Base-by-base conservation (phyloP, 2,888 invertebrate species). In the Bellardia bayeri region DNA sequence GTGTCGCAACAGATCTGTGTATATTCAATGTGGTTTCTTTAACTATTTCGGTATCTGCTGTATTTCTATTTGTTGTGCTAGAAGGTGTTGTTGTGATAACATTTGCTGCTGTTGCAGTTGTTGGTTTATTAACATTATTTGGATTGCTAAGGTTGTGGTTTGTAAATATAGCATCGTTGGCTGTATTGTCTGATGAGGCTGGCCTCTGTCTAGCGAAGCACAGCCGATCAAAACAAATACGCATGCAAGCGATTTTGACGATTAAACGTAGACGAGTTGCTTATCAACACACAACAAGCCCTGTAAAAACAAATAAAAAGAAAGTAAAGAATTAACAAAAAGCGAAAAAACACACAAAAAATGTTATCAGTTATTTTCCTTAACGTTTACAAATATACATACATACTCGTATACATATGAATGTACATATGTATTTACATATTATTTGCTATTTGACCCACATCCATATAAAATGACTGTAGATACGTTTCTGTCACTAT, bases 121-220 rank as follows among this genome's bases (percentile, higher is more conserved):
- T 89, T 90, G 91, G 91, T 91, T 90, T 91, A 92, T 91, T 87
- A 89, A 88, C 89, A 89, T 88, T 88, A 87, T 76, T 88, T 82
- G 74, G 68, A 69, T 75, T 88, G 63, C 56, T 79, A 69, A 86
- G 75, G 49, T 78, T 83, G 80, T 79, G 63, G 56, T 87, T 80
- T 72, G 78, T 87, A 85, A 68, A 84, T 82, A 78, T 79, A 78
- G 79, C 84, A 89, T 90, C 89, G 75, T 89, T 86, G 82, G 82
- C 85, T 40, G 82, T 86, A 69, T 74, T 90, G 87, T 90, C 90
- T 91, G 90, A 90, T 89, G 90, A 91, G 95, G 95, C 95, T 94
- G 96, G 96, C 95, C 96, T 96, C 96, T 96, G 96, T 95, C 97
- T 97, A 96, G 97, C 96, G 96, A 97, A 97, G 96, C 97, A 97